These are phyloP conservation scores for Chloroceryle amazona DNA, from an alignment of 2,797 vertebrate species.

Conservation along the genomic window DNA sequence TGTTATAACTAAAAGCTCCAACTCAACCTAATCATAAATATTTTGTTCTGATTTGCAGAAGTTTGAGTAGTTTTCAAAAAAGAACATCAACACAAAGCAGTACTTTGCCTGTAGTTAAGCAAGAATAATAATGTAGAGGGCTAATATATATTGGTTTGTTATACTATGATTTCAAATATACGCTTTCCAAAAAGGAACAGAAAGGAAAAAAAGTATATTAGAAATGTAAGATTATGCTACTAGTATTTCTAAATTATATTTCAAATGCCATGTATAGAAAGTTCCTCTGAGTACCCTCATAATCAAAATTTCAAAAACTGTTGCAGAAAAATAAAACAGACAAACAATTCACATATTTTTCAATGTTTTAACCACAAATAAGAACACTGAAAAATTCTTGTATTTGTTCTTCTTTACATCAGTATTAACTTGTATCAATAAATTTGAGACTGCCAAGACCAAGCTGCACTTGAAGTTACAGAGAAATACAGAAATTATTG, in stretches of 20 bases:
- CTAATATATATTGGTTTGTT: background rate
- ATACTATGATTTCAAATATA: background rate
- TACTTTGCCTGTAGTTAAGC: background rate
- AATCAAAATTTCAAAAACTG: background rate
- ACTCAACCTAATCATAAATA: background rate
- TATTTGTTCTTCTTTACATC: background rate
- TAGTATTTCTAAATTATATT: background rate
- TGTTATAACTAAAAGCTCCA: background rate
- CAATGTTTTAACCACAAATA: background rate
- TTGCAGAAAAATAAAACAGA: background rate
- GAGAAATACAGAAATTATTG: background rate
- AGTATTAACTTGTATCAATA: fast-evolving
- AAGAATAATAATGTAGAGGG: background rate
- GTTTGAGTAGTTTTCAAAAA: background rate
- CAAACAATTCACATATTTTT: background rate
- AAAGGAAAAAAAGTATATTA: background rate
- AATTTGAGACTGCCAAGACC: background rate
- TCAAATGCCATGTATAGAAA: background rate
- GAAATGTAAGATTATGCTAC: background rate
- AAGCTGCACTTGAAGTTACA: background rate
- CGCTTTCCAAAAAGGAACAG: background rate
- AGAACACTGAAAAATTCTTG: background rate
- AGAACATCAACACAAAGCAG: background rate
- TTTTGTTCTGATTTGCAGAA: background rate
- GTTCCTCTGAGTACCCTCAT: background rate